Base-by-base conservation (phyloP, 1,140 invertebrate genomes). In the Amyelois transitella region DNA sequence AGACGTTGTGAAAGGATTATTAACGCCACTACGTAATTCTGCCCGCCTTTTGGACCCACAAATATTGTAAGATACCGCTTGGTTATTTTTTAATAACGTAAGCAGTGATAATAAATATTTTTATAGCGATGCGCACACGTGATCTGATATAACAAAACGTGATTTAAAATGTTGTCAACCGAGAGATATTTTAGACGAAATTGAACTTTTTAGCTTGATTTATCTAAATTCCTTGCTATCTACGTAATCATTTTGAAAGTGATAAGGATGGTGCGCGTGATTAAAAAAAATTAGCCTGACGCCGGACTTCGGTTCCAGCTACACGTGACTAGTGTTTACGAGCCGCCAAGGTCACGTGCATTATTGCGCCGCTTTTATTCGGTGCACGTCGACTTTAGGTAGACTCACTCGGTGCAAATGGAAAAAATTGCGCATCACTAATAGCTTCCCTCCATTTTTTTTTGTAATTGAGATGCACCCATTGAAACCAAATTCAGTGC, bases 271-370 rank as follows among this genome's bases (percentile, higher is more conserved):
- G 52, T 32, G 43, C 44, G 51, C 49, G 60, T 58, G 60, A 61
- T 60, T 65, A 55, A 58, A 56, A 45, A 50, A 38, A 58, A 53
- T 64, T 57, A 53, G 60, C 60, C n/a, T 38, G 32, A 14, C 12
- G 12, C 8, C 32, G 6, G 32, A 28, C 25, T 14, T 38, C 32
- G 66, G 71, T 66, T 76, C 69, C 65, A 58, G 32, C n/a, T 55
- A 44, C 76, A 81, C 77, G 80, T 81, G 77, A 77, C 78, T 62
- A 58, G 66, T 84, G 81, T 84, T 81, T 81, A 79, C 79, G 62
- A 68, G 57, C 62, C 61, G 56, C 69, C 78, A 84, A 81, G 78
- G 78, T 62, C 75, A 60, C 55, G 21, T 75, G 77, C 77, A 78
- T 69, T 48, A 77, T 68, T 81, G 76, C 78, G 80, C 73, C 78